phyloP scores from a whole-genome alignment of 1,140 invertebrate species.

The Wiebesia pumilae region DNA sequence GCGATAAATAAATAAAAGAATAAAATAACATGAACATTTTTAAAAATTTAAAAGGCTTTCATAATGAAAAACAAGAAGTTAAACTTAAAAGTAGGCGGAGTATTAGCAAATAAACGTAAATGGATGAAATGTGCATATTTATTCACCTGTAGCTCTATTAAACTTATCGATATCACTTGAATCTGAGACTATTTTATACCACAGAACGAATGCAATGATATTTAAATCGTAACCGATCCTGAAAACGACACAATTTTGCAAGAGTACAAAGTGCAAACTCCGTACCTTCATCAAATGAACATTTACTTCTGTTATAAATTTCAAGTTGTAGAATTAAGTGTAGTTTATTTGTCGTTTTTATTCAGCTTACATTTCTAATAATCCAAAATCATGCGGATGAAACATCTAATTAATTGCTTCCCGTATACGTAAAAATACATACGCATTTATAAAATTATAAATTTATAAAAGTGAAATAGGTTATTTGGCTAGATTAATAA shows the following conservation, averaged over 20 bases:
- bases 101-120: background rate
- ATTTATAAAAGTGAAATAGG: too few relatives aligned
- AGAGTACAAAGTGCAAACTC: background rate
- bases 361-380: too few relatives aligned
- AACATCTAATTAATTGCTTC: too few relatives aligned
- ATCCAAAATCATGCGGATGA: too few relatives aligned
- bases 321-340: background rate
- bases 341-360: too few relatives aligned
- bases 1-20: too few relatives aligned
- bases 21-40: too few relatives aligned
- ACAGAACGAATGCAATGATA: background rate
- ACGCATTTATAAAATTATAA: too few relatives aligned
- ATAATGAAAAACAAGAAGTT: background rate
- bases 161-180: background rate
- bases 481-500: too few relatives aligned
- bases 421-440: too few relatives aligned
- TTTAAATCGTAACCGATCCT: background rate
- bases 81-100: background rate
- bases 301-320: background rate
- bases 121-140: background rate
- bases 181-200: background rate
- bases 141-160: background rate
- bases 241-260: background rate
- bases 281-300: background rate
- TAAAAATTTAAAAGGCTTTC: too few relatives aligned